Conservation (phyloP, 2,888 invertebrate genomes). For the Platerodrilus igneus region DNA sequence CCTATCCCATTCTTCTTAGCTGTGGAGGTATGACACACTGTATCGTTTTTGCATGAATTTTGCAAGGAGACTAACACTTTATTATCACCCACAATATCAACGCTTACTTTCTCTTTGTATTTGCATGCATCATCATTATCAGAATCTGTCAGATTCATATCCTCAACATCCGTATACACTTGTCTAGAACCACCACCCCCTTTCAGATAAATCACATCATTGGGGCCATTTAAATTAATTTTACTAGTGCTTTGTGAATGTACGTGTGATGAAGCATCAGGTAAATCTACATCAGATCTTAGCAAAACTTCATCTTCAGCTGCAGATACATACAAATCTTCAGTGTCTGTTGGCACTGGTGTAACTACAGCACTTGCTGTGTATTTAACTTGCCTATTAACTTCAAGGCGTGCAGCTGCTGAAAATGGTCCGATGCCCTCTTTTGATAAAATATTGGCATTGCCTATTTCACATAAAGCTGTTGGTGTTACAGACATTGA, state of each 20-base stretch:
- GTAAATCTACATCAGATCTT: slow-evolving; percentile 40
- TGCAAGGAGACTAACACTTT: slow-evolving; percentile 20
- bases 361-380: neutral
- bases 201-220: slow-evolving; percentile 52
- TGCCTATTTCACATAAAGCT: slow-evolving; percentile 35
- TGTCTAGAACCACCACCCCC: slow-evolving; percentile 48
- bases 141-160: slow-evolving; percentile 47
- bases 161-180: slow-evolving; percentile 54
- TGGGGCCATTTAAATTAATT: slow-evolving; percentile 46
- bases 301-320: slow-evolving; percentile 43
- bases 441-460: slow-evolving; percentile 35
- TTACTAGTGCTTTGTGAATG: slow-evolving; percentile 47
- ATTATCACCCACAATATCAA: slow-evolving; percentile 21
- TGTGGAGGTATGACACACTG: slow-evolving; percentile 21
- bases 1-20: slow-evolving; percentile 12
- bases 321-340: slow-evolving; percentile 48
- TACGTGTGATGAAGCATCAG: slow-evolving; percentile 45
- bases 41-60: slow-evolving; percentile 14
- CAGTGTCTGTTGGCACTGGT: slow-evolving; percentile 44
- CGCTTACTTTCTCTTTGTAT: slow-evolving; percentile 17
- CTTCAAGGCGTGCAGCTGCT: slow-evolving; percentile 13
- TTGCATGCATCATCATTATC: slow-evolving; percentile 25
- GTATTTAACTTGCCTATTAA: slow-evolving; percentile 10
- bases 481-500: slow-evolving; percentile 34
- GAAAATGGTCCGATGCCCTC: slow-evolving; percentile 40